phyloP scores from a whole-genome alignment of 2,113 vertebrate species.

The Speoplatyrhinus poulsoni region DNA sequence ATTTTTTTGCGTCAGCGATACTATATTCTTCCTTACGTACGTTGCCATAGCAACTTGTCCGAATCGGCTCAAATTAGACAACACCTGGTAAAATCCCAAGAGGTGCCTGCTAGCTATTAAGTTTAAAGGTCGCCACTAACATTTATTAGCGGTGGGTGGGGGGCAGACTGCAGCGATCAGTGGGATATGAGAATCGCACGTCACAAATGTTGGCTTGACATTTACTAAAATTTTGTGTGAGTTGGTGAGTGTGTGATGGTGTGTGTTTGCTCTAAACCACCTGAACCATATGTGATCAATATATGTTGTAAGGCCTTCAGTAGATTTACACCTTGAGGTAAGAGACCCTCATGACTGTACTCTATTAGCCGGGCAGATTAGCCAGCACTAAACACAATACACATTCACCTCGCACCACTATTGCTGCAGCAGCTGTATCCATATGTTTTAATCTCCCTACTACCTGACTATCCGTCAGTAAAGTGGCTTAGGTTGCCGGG shows the following conservation, averaged over 20 bases:
- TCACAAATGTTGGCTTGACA: too few species aligned
- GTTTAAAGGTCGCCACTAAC: neutral
- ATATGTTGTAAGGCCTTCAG: neutral
- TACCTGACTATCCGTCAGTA: too few species aligned
- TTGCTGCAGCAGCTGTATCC: neutral
- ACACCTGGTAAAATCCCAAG: neutral
- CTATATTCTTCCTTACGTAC: neutral
- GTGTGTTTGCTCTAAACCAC: neutral
- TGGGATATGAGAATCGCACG: too few species aligned
- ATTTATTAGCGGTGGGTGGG: neutral
- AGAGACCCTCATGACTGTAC: neutral
- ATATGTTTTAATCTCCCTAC: neutral
- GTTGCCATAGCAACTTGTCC: neutral
- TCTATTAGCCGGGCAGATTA: neutral
- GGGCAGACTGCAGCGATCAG: too few species aligned
- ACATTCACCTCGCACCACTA: neutral
- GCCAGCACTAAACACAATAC: neutral
- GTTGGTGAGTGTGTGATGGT: neutral
- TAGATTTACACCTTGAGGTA: neutral
- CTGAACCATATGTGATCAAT: neutral
- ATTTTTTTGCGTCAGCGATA: constrained; percentile 13
- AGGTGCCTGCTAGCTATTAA: neutral
- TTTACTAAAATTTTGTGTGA: neutral
- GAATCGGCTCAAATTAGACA: neutral
- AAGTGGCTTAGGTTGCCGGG: too few species aligned